Conservation (phyloP, 2,113 vertebrate species). For the Ammodytes marinus region DNA sequence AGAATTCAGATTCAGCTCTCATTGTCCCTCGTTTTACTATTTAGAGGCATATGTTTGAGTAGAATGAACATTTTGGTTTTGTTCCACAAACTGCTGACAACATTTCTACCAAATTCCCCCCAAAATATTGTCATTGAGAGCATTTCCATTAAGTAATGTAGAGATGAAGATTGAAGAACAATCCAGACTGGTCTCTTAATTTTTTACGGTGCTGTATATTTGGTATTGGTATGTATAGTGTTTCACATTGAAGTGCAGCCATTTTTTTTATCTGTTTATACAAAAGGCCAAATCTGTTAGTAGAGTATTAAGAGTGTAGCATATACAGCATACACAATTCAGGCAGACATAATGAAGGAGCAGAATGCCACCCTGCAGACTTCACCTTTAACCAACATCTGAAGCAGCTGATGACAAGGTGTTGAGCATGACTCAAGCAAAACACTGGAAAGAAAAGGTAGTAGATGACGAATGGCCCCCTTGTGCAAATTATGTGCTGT, state of each 20-base stretch:
- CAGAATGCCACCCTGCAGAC: conserved; percentile 18
- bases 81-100: no score
- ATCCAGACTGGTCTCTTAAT: no score
- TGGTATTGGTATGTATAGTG: background rate
- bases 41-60: no score
- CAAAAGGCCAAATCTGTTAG: background rate
- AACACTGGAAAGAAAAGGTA: conserved; percentile 59
- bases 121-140: no score
- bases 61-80: no score
- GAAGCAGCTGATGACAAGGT: conserved; percentile 33
- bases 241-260: conserved; percentile 10
- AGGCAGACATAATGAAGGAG: background rate
- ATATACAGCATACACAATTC: background rate
- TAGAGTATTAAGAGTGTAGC: no score
- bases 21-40: no score
- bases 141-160: no score
- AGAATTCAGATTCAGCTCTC: background rate
- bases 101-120: no score
- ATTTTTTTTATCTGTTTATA: background rate
- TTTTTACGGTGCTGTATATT: background rate
- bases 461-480: conserved; percentile 54
- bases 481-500: conserved; percentile 49
- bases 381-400: conserved; percentile 32
- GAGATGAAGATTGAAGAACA: no score
- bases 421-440: conserved; percentile 56